A percentile compares a stretch with the other conserved stretches of the same genome.
Evolutionary conservation across 2,888 invertebrate species (phyloP).

Genomic region (Drosophila melanosoma): DNA sequence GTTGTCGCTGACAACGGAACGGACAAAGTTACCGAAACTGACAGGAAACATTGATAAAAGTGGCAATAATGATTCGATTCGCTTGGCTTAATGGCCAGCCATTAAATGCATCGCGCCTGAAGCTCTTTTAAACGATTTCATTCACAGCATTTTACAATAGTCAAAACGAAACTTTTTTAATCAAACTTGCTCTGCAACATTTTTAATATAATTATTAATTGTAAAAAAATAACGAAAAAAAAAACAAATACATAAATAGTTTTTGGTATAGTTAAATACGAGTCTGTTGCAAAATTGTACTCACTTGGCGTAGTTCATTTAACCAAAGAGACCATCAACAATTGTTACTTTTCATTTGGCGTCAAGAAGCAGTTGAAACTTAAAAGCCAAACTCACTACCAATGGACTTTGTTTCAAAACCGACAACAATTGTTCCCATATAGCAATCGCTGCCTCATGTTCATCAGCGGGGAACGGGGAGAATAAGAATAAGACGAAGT

Average conservation of each 20-base stretch:
- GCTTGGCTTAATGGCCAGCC: conserved; percentile 58
- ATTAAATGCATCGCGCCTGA: conserved; percentile 50
- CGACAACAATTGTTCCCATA: conserved; percentile 50
- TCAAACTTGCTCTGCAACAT: conserved; percentile 52
- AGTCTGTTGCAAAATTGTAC: conserved; percentile 17
- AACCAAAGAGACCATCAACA: conserved; percentile 69
- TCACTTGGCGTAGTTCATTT: conserved; percentile 35
- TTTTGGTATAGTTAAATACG: conserved; percentile 12
- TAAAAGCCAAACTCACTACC: conserved; percentile 51
- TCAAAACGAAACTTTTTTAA: conserved; percentile 60
- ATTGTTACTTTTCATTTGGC: conserved; percentile 70
- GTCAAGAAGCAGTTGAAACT: conserved; percentile 50
- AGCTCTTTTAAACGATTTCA: conserved; percentile 39
- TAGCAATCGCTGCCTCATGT: conserved; percentile 4
- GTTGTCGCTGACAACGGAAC: conserved; percentile 54
- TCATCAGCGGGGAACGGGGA: background rate
- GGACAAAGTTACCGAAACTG: conserved; percentile 65
- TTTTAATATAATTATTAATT: conserved; percentile 36
- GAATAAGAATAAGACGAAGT: conserved; percentile 2
- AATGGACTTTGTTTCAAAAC: conserved; percentile 59
- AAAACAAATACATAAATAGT: conserved; percentile 45
- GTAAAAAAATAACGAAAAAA: background rate
- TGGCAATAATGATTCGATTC: conserved; percentile 58
- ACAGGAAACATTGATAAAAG: conserved; percentile 75
- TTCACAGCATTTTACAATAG: conserved; percentile 47